Percentiles rank a stretch among this genome's conserved stretches.
Conservation (phyloP, 2,888 invertebrate genomes). For the Atrina japonica region DNA sequence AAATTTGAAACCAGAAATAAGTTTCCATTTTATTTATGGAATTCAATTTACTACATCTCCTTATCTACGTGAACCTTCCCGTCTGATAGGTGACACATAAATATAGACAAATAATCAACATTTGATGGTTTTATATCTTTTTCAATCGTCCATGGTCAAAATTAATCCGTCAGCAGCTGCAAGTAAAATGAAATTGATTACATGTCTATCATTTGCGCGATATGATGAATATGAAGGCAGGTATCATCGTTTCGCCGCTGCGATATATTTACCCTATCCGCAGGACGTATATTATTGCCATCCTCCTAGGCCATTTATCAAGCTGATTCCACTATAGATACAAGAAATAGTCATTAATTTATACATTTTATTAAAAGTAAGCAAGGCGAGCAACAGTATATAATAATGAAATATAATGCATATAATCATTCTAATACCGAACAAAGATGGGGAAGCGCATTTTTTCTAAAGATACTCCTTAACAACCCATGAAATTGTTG, state of each 20-base stretch:
- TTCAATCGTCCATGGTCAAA: constrained; percentile 11
- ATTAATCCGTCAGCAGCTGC: constrained; percentile 19
- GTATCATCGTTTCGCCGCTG: constrained; percentile 3
- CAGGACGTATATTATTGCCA: constrained; percentile 4
- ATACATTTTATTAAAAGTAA: too few relatives aligned
- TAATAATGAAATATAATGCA: too few relatives aligned
- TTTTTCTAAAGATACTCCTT: too few relatives aligned
- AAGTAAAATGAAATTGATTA: constrained; percentile 24
- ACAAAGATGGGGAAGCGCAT: too few relatives aligned
- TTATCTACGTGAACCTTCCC: too few relatives aligned
- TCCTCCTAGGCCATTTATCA: constrained; percentile 2
- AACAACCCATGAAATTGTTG: too few relatives aligned
- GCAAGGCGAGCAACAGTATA: too few relatives aligned
- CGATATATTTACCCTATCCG: constrained; percentile 25
- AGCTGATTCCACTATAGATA: constrained; percentile 19
- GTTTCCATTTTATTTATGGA: too few relatives aligned
- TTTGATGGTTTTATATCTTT: constrained; percentile 5
- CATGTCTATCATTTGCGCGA: constrained; percentile 28
- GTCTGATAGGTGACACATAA: too few relatives aligned
- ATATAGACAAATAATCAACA: constrained; percentile 8
- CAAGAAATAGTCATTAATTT: constrained; percentile 23
- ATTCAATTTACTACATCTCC: too few relatives aligned
- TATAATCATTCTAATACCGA: too few relatives aligned
- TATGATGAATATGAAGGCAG: constrained; percentile 31
- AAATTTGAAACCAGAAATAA: too few relatives aligned